Percentiles rank a stretch among this genome's conserved stretches.
These are phyloP conservation scores for Anthopleura xanthogrammica DNA, from an alignment of 92 coral and sea anemone genomes.

Conservation along the genomic window DNA sequence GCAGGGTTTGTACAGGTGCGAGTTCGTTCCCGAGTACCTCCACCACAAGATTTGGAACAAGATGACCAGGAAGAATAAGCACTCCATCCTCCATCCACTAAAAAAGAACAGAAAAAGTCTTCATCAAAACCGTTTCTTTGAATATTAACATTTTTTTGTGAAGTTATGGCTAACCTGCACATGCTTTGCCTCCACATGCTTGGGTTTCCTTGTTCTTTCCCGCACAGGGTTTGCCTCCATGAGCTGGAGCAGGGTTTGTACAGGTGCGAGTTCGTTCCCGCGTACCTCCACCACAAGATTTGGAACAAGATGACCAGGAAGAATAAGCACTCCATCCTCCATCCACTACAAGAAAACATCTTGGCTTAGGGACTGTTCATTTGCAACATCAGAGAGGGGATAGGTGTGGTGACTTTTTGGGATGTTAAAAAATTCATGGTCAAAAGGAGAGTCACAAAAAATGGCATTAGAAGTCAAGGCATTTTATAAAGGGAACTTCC, in stretches of 20 bases:
- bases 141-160: background rate
- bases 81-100: background rate
- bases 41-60: background rate
- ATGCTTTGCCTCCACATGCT: background rate
- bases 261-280: slow-evolving; percentile 5
- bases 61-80: background rate
- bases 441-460: background rate
- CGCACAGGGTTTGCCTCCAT: background rate
- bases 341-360: background rate
- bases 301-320: slow-evolving; percentile 17
- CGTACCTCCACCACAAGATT: slow-evolving; percentile 21
- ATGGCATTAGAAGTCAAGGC: too few species aligned
- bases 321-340: background rate
- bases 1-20: slow-evolving; percentile 2
- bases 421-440: too few species aligned
- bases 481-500: too few species aligned
- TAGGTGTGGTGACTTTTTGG: background rate
- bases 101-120: background rate
- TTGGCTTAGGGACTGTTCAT: too few species aligned
- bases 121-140: background rate
- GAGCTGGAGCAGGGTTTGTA: slow-evolving; percentile 17
- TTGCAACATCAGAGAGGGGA: too few species aligned
- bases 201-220: background rate
- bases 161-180: background rate
- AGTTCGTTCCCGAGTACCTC: background rate